Evolutionary conservation across 2,888 invertebrate genomes (phyloP).

Genomic region (Thera britannica): DNA sequence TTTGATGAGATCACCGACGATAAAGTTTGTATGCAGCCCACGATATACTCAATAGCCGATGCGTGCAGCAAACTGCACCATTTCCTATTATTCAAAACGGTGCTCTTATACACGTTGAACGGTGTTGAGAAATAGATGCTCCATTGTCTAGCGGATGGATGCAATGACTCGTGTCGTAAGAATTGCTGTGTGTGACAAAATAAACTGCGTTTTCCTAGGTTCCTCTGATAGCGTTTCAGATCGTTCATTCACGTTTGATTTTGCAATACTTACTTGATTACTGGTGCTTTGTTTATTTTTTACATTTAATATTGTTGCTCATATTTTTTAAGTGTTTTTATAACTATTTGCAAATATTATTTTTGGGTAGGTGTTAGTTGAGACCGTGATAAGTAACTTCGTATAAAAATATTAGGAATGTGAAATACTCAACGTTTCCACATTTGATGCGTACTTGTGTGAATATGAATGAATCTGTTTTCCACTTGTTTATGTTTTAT

Average conservation of each 20-base stretch:
- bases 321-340: too few relatives aligned
- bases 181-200: conserved; percentile 32
- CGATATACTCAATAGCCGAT: conserved; percentile 78
- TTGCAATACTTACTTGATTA: neutral
- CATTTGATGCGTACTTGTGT: neutral
- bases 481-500: conserved; percentile 22
- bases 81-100: conserved; percentile 79
- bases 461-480: neutral
- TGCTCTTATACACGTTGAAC: conserved; percentile 57
- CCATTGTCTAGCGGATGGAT: conserved; percentile 71
- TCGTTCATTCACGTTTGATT: neutral
- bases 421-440: neutral
- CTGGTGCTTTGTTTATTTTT: neutral
- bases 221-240: conserved; percentile 24
- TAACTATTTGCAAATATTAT: too few relatives aligned
- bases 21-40: conserved; percentile 80
- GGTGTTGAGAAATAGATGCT: conserved; percentile 72
- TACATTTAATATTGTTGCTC: neutral
- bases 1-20: conserved; percentile 82
- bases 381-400: too few relatives aligned
- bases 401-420: neutral
- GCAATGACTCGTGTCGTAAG: conserved; percentile 57
- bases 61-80: conserved; percentile 77
- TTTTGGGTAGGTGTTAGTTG: too few relatives aligned
- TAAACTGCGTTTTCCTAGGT: conserved; percentile 37